Evolutionary conservation across 2,113 vertebrate genomes (phyloP).

Genomic region (Megaleporinus macrocephalus): DNA sequence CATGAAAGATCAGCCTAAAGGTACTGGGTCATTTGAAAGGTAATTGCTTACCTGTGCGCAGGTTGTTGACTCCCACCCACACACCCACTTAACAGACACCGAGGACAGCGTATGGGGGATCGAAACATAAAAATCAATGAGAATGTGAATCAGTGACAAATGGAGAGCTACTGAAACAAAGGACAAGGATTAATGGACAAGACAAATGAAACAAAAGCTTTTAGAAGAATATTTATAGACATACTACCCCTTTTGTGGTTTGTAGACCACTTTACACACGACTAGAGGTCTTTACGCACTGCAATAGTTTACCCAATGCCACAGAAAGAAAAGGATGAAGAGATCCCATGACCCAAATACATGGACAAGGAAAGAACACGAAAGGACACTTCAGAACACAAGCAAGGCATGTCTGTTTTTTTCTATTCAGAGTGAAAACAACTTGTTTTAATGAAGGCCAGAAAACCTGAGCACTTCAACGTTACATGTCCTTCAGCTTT

Average conservation of each 20-base stretch:
- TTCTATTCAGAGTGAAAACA: constrained; percentile 7
- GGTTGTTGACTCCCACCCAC: constrained; percentile 38
- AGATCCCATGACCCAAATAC: background rate
- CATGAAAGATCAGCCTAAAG: background rate
- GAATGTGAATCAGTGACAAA: background rate
- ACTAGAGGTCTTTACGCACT: background rate
- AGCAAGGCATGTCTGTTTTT: constrained; percentile 28
- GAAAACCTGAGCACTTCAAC: constrained; percentile 18
- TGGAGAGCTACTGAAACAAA: background rate
- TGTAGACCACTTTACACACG: background rate
- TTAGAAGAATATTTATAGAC: background rate
- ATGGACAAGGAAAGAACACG: constrained; percentile 46
- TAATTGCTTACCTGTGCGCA: constrained; percentile 73
- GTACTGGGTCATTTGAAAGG: constrained; percentile 28
- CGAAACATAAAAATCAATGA: background rate
- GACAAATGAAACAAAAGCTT: background rate
- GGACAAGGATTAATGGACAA: background rate
- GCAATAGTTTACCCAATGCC: background rate
- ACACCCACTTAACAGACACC: background rate
- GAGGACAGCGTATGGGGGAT: background rate
- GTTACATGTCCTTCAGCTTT: constrained; percentile 8
- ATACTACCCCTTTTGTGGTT: background rate
- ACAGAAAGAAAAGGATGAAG: background rate
- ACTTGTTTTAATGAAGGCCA: constrained; percentile 14
- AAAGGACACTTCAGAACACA: constrained; percentile 48